phyloP scores from a whole-genome alignment of 2,797 vertebrate genomes.

The Heteromormyrus szaboi region DNA sequence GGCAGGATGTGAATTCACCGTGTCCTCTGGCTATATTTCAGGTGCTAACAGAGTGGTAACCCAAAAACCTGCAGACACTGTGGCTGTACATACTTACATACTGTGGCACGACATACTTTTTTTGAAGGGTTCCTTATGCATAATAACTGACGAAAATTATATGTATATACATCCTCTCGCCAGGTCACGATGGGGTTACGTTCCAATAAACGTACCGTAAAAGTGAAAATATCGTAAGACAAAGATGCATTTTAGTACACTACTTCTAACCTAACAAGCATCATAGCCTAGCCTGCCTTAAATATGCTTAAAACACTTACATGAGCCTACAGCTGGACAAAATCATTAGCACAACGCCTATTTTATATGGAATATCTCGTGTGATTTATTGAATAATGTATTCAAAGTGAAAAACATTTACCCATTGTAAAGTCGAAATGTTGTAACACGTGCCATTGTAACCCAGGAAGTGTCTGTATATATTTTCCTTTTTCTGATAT shows the following conservation, averaged over 20 bases:
- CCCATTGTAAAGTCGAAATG: neutral
- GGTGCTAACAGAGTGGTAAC: neutral
- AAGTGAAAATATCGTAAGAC: neutral
- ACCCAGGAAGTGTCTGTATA: neutral
- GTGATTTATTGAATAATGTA: neutral
- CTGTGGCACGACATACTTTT: neutral
- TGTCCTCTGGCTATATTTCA: neutral
- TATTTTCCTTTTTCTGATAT: neutral
- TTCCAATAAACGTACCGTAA: neutral
- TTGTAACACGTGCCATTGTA: neutral
- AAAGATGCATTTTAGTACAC: neutral
- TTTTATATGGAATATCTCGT: neutral
- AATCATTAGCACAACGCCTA: neutral
- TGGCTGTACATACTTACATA: neutral
- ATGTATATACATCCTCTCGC: neutral
- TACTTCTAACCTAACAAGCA: neutral
- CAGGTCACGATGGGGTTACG: neutral
- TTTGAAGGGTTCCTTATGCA: neutral
- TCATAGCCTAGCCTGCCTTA: neutral
- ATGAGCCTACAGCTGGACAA: neutral
- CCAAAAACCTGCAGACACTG: constrained; percentile 2
- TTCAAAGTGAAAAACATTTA: neutral
- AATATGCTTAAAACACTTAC: neutral
- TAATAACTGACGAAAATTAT: neutral
- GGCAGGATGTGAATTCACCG: constrained; percentile 25